These are phyloP conservation scores for Pangasius larnaudii DNA, from an alignment of 2,797 vertebrate genomes.

Conservation along the genomic window DNA sequence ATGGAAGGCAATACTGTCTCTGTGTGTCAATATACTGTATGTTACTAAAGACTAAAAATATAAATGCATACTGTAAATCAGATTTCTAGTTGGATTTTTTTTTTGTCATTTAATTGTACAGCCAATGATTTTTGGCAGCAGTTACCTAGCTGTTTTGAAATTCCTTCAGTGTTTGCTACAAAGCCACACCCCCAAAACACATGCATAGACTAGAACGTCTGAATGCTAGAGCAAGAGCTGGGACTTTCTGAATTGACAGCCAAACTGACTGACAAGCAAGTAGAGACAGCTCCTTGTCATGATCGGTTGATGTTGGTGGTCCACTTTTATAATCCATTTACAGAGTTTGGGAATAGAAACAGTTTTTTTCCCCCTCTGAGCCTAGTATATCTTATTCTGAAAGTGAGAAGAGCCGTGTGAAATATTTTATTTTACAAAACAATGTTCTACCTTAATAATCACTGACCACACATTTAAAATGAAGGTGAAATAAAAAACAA, in stretches of 20 bases:
- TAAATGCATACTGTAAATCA: not conserved
- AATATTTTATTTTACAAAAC: not conserved
- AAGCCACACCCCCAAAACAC: not conserved
- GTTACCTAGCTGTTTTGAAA: not conserved
- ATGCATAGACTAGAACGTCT: not conserved
- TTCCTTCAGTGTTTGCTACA: not conserved
- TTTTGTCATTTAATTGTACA: not conserved
- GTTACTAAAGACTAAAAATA: not conserved
- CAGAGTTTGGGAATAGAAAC: not conserved
- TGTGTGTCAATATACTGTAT: not conserved
- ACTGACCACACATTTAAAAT: not conserved
- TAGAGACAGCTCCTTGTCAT: not conserved
- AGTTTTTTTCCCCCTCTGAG: not conserved
- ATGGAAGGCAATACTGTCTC: not conserved
- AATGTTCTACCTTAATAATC: not conserved
- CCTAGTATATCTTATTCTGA: not conserved
- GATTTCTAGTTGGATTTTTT: not conserved
- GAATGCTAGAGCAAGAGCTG: not conserved
- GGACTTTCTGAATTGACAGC: constrained; percentile 3
- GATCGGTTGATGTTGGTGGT: not conserved
- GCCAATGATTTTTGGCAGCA: not conserved
- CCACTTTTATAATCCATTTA: not conserved
- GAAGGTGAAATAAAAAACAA: not conserved
- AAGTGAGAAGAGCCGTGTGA: not conserved
- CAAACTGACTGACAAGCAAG: not conserved